Evolutionary conservation across 2,888 invertebrate genomes (phyloP).

Genomic region (Hyppa rectilinea): DNA sequence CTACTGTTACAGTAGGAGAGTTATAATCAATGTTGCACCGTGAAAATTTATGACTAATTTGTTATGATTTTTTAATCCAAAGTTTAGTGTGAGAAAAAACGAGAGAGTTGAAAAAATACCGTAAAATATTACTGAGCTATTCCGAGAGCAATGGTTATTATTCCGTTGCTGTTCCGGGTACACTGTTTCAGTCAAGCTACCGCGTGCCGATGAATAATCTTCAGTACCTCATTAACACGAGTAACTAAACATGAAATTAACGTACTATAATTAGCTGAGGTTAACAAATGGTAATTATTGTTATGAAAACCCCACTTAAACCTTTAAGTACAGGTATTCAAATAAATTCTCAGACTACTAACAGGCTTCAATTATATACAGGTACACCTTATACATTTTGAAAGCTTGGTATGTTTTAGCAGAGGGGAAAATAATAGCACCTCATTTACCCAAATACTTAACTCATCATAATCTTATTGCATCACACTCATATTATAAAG

Average conservation of each 20-base stretch:
- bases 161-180: background rate
- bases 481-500: no score
- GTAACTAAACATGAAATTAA: slow-evolving; percentile 15
- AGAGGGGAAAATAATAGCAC: slow-evolving; percentile 8
- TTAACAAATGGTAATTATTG: slow-evolving; percentile 42
- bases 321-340: slow-evolving; percentile 28
- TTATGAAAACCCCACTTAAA: slow-evolving; percentile 45
- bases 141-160: background rate
- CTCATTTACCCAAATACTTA: slow-evolving; percentile 16
- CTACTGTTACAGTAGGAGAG: slow-evolving; percentile 81
- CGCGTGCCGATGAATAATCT: slow-evolving; percentile 5
- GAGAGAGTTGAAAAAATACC: slow-evolving; percentile 21
- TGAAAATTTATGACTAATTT: slow-evolving; percentile 83
- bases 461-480: no score
- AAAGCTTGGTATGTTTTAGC: slow-evolving; percentile 2
- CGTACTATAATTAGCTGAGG: slow-evolving; percentile 24
- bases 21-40: slow-evolving; percentile 78
- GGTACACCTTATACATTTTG: slow-evolving; percentile 19
- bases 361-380: background rate
- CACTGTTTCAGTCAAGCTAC: slow-evolving; percentile 1
- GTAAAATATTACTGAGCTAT: background rate
- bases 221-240: slow-evolving; percentile 35
- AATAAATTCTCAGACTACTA: slow-evolving; percentile 47
- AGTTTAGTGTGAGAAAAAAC: slow-evolving; percentile 45
- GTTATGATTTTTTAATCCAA: slow-evolving; percentile 58